Evolutionary conservation across 1,140 invertebrate genomes (phyloP).

Genomic region (Ganaspis sp.): DNA sequence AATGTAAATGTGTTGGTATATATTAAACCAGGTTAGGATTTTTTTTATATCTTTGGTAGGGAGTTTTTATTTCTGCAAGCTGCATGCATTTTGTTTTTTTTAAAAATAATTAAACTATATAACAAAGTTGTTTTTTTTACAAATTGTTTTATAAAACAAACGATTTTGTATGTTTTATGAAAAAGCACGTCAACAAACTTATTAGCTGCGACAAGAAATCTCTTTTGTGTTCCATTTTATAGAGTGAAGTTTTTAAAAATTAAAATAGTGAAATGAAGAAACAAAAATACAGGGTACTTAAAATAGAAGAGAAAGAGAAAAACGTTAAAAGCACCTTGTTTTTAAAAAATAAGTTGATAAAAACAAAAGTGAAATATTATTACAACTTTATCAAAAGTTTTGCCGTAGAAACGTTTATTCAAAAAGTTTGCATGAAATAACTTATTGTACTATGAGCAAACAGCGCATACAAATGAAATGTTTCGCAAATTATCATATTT

Average conservation of each 20-base stretch:
- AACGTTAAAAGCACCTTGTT: neutral
- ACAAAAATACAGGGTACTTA: neutral
- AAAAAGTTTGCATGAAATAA: slow-evolving; percentile 7
- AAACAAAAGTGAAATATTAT: slow-evolving; percentile 6
- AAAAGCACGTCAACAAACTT: too few species aligned
- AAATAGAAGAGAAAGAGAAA: neutral
- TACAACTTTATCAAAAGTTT: slow-evolving; percentile 7
- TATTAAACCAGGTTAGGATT: too few species aligned
- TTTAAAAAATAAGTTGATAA: slow-evolving; percentile 8
- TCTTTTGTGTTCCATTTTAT: too few species aligned
- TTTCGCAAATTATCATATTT: slow-evolving; percentile 27
- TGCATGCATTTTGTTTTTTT: too few species aligned
- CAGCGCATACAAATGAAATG: neutral
- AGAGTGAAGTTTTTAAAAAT: neutral
- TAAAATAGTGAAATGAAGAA: neutral
- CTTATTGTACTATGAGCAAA: neutral
- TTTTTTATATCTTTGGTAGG: too few species aligned
- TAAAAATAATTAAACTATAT: too few species aligned
- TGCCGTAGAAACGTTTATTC: neutral
- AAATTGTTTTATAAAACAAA: too few species aligned
- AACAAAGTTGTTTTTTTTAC: too few species aligned
- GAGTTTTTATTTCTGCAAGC: too few species aligned
- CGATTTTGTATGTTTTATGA: too few species aligned
- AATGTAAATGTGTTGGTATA: too few species aligned
- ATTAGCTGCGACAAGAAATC: too few species aligned